phyloP scores from a whole-genome alignment of 2,888 invertebrate genomes.

The Hydriomena furcata region DNA sequence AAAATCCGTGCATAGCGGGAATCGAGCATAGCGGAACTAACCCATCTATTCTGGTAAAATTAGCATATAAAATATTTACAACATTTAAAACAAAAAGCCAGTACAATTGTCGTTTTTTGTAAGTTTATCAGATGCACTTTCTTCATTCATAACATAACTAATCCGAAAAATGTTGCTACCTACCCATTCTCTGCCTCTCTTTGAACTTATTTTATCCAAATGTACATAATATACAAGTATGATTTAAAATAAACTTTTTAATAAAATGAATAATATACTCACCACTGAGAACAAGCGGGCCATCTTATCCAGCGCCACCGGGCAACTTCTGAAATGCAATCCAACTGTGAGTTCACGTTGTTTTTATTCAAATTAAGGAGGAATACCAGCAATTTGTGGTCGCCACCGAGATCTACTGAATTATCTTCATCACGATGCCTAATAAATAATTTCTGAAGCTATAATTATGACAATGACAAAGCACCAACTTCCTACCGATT shows the following conservation, averaged over 20 bases:
- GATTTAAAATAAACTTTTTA: not conserved
- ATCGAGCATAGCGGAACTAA: too few relatives aligned
- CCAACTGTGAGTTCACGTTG: slow-evolving; percentile 23
- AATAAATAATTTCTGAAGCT: slow-evolving; percentile 23
- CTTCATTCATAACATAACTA: too few relatives aligned
- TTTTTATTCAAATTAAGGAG: slow-evolving; percentile 23
- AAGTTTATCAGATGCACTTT: too few relatives aligned
- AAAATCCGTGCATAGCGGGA: too few relatives aligned
- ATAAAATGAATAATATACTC: slow-evolving; percentile 33
- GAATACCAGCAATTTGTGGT: slow-evolving; percentile 25
- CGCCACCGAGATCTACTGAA: slow-evolving; percentile 15
- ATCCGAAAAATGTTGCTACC: too few relatives aligned
- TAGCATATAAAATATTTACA: too few relatives aligned
- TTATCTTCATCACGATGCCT: slow-evolving; percentile 30
- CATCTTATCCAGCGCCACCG: slow-evolving; percentile 44
- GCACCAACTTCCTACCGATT: slow-evolving; percentile 7
- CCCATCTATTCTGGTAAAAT: too few relatives aligned
- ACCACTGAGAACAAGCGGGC: slow-evolving; percentile 49
- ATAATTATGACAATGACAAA: not conserved
- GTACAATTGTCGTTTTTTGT: too few relatives aligned
- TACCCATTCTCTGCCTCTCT: too few relatives aligned
- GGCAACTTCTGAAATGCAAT: slow-evolving; percentile 44
- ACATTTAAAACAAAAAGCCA: too few relatives aligned
- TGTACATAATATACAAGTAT: too few relatives aligned
- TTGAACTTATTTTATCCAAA: too few relatives aligned